phyloP scores from a whole-genome alignment of 2,113 vertebrate genomes.

The Passer domesticus region DNA sequence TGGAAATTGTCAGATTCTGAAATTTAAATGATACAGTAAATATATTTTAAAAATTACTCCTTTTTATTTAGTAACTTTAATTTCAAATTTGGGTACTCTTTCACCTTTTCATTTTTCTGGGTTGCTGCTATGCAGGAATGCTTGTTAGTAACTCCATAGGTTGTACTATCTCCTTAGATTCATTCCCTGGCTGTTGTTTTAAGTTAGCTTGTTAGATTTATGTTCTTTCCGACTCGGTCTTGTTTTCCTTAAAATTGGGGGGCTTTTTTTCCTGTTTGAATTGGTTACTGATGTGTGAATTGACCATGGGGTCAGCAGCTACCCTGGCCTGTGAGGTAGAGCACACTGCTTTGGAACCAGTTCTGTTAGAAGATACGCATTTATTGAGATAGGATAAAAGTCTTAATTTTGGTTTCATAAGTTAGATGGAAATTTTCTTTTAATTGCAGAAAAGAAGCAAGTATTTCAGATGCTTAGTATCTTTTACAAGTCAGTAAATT shows the following conservation, averaged over 20 bases:
- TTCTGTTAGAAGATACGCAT: neutral
- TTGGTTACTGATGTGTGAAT: neutral
- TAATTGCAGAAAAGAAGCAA: neutral
- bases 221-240: neutral
- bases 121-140: neutral
- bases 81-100: neutral
- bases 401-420: neutral
- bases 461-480: neutral
- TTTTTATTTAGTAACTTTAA: neutral
- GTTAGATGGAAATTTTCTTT: neutral
- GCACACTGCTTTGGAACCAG: neutral
- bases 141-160: neutral
- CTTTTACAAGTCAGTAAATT: neutral
- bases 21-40: neutral
- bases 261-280: fast-evolving
- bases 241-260: neutral
- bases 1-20: neutral
- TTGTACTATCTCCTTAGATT: neutral
- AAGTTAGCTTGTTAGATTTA: neutral
- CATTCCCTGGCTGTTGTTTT: neutral
- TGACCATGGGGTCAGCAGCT: neutral
- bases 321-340: neutral
- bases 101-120: neutral
- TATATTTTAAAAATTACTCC: neutral
- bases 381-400: neutral